Evolutionary conservation across 2,797 vertebrate species (phyloP).

Genomic region (Simalia tracyae): DNA sequence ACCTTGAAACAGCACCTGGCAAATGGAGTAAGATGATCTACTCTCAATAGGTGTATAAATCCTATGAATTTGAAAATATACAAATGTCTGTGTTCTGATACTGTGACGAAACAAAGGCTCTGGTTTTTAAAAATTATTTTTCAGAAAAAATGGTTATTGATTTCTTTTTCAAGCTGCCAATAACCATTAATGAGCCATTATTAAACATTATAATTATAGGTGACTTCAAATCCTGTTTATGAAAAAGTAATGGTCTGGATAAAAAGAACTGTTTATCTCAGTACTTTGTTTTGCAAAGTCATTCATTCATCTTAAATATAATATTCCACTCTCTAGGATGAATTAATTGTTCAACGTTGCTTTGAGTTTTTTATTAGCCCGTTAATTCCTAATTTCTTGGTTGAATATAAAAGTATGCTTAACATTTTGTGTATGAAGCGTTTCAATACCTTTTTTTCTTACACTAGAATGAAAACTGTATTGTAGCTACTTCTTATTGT

Average conservation of each 20-base stretch:
- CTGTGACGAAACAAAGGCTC: constrained; percentile 16
- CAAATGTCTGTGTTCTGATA: constrained; percentile 23
- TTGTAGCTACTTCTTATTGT: constrained; percentile 42
- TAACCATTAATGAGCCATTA: constrained; percentile 39
- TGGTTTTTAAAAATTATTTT: background rate
- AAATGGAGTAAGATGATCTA: constrained; percentile 52
- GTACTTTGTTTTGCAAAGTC: constrained; percentile 9
- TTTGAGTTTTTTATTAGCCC: constrained; percentile 3
- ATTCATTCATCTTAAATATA: constrained; percentile 6
- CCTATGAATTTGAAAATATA: constrained; percentile 41
- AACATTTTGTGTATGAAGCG: constrained; percentile 13
- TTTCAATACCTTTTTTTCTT: background rate
- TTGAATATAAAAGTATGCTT: background rate
- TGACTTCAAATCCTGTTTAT: constrained; percentile 33
- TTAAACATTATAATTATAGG: constrained; percentile 47
- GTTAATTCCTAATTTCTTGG: background rate
- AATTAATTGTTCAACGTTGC: constrained; percentile 5
- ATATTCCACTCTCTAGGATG: background rate
- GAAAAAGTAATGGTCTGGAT: background rate
- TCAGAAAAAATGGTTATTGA: background rate
- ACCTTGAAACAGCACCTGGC: constrained; percentile 25
- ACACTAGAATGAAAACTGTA: background rate
- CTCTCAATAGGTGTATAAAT: constrained; percentile 47
- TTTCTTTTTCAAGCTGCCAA: constrained; percentile 27
- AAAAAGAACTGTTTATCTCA: background rate